These are phyloP conservation scores for Drosophila tristis DNA, from an alignment of 1,140 invertebrate species.

Conservation along the genomic window DNA sequence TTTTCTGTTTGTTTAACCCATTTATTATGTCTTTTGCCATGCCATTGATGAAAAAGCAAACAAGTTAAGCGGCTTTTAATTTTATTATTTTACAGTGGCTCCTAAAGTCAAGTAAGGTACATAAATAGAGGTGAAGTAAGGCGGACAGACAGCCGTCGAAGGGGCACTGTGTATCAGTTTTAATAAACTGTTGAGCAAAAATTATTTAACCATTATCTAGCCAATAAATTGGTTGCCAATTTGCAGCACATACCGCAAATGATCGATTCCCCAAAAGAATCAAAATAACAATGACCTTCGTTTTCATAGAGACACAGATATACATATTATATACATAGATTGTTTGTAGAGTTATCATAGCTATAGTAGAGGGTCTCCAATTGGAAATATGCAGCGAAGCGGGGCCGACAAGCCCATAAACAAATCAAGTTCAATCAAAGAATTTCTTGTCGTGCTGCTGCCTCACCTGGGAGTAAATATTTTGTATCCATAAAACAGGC, in stretches of 20 bases:
- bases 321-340: not conserved
- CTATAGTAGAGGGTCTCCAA: conserved; percentile 24
- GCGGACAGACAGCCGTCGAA: not conserved
- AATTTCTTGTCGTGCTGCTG: conserved; percentile 38
- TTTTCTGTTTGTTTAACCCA: conserved; percentile 53
- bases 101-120: conserved; percentile 31
- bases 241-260: conserved; percentile 43
- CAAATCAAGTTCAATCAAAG: conserved; percentile 50
- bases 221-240: not conserved
- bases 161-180: conserved; percentile 34
- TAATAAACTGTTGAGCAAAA: conserved; percentile 38
- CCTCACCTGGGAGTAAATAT: conserved; percentile 25
- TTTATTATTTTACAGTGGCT: conserved; percentile 41
- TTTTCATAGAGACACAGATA: conserved; percentile 13
- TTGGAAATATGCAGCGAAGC: conserved; percentile 30
- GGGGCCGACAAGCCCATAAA: conserved; percentile 33
- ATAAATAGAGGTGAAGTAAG: conserved; percentile 39
- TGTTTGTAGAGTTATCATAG: not conserved
- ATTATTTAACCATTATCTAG: conserved; percentile 39
- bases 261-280: conserved; percentile 37
- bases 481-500: conserved; percentile 5
- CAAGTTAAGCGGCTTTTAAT: conserved; percentile 64
- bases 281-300: conserved; percentile 44
- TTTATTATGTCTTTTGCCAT: conserved; percentile 58
- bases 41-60: conserved; percentile 62